Evolutionary conservation across 2,888 invertebrate species (phyloP).

Genomic region (Cynaeus angustus): DNA sequence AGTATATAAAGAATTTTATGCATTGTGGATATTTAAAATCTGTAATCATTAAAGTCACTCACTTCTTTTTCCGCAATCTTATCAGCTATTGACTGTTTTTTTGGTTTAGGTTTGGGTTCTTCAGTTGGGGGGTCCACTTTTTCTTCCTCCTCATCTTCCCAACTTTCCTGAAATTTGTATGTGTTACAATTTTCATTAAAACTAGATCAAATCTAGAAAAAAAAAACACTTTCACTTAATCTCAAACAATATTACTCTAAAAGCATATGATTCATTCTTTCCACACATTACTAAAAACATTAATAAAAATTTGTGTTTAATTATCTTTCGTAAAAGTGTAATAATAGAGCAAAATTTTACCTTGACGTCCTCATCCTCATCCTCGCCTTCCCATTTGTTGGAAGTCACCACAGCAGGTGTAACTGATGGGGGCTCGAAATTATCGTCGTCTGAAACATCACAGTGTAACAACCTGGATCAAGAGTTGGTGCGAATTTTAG

Average conservation of each 20-base stretch:
- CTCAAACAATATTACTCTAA: neutral
- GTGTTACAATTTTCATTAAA: neutral
- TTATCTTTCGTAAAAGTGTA: neutral
- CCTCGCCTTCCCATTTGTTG: conserved; percentile 92
- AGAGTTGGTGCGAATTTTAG: conserved; percentile 14
- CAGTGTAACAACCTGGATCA: neutral
- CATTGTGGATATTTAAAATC: no score
- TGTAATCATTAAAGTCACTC: conserved; percentile 37
- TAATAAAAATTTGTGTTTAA: conserved; percentile 13
- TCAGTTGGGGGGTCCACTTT: conserved; percentile 76
- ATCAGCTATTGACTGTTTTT: conserved; percentile 83
- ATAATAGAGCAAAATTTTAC: conserved; percentile 70
- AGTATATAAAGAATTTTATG: no score
- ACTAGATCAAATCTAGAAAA: conserved; percentile 12
- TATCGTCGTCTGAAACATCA: conserved; percentile 78
- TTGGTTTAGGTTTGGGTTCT: conserved; percentile 72
- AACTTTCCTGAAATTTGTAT: conserved; percentile 83
- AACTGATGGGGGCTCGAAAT: conserved; percentile 80
- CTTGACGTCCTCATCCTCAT: conserved; percentile 90
- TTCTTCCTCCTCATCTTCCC: conserved; percentile 94
- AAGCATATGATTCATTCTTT: conserved; percentile 38
- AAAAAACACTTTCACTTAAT: conserved; percentile 39
- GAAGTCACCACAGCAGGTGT: conserved; percentile 74
- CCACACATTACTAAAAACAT: conserved; percentile 29
- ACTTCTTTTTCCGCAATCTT: conserved; percentile 94